Percentiles rank a stretch among this genome's conserved stretches.
Conservation (phyloP, 2,888 invertebrate genomes). For the Phyllotreta striolata region DNA sequence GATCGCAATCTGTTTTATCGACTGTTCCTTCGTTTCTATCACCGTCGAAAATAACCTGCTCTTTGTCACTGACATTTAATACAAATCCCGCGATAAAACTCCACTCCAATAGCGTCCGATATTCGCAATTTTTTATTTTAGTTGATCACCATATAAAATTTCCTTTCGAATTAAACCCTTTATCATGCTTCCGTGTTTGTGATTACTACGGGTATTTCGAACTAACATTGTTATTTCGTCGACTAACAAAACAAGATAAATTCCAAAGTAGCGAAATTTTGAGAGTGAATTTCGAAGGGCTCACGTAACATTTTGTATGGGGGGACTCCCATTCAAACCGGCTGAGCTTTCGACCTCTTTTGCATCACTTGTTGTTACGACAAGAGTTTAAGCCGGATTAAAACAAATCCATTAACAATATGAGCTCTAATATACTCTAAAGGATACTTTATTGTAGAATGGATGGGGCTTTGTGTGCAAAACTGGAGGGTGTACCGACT, state of each 20-base stretch:
- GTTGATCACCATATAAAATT: not conserved
- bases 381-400: conserved; percentile 27
- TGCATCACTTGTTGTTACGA: conserved; percentile 29
- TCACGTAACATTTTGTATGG: conserved; percentile 14
- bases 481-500: conserved; percentile 7
- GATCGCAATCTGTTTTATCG: conserved; percentile 4
- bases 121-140: not conserved
- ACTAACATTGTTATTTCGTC: conserved; percentile 11
- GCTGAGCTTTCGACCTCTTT: conserved; percentile 28
- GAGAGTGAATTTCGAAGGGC: conserved; percentile 11
- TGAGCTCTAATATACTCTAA: conserved; percentile 28
- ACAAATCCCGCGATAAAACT: not conserved
- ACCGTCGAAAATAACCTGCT: not conserved
- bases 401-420: conserved; percentile 30
- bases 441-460: conserved; percentile 15
- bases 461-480: not conserved
- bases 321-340: conserved; percentile 3
- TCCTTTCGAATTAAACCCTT: too few species aligned
- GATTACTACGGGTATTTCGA: conserved; percentile 1
- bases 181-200: conserved; percentile 2
- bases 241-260: conserved; percentile 24
- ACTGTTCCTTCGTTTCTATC: not conserved
- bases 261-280: conserved; percentile 9
- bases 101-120: too few species aligned
- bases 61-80: conserved; percentile 3